phyloP scores from a whole-genome alignment of 2,888 invertebrate genomes.

The Agriopis aurantiaria region DNA sequence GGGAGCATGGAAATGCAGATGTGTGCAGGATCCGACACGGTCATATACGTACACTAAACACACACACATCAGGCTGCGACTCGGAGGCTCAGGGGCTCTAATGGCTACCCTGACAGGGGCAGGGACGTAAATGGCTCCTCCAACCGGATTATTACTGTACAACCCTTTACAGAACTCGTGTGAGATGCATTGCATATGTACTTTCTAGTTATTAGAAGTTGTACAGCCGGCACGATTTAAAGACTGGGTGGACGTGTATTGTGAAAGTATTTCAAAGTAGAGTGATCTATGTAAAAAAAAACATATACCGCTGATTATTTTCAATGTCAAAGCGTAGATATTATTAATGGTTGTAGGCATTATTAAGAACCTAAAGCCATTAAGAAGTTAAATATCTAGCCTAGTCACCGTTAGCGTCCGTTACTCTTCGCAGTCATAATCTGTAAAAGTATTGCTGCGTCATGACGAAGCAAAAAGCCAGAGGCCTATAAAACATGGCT shows the following conservation, averaged over 20 bases:
- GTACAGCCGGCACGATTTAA: not conserved
- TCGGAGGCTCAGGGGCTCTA: slow-evolving; percentile 6
- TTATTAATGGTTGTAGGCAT: not conserved
- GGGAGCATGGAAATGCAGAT: slow-evolving; percentile 14
- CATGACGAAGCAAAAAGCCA: slow-evolving; percentile 20
- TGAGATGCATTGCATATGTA: not conserved
- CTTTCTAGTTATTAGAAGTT: not conserved
- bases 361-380: slow-evolving; percentile 7
- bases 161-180: not conserved
- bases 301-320: too few relatives aligned
- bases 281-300: too few relatives aligned
- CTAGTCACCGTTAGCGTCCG: slow-evolving; percentile 13
- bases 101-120: slow-evolving; percentile 25
- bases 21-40: slow-evolving; percentile 15
- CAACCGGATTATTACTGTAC: slow-evolving; percentile 14
- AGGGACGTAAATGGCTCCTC: slow-evolving; percentile 15
- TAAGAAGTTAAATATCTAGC: not conserved
- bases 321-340: not conserved
- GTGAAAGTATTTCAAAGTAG: too few relatives aligned
- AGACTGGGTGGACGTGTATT: not conserved
- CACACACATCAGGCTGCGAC: slow-evolving; percentile 6
- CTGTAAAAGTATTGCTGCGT: slow-evolving; percentile 35
- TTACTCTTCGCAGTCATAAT: not conserved
- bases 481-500: not conserved
- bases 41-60: slow-evolving; percentile 3